These are phyloP conservation scores for Stictonetta naevosa DNA, from an alignment of 2,113 vertebrate genomes.

Conservation along the genomic window DNA sequence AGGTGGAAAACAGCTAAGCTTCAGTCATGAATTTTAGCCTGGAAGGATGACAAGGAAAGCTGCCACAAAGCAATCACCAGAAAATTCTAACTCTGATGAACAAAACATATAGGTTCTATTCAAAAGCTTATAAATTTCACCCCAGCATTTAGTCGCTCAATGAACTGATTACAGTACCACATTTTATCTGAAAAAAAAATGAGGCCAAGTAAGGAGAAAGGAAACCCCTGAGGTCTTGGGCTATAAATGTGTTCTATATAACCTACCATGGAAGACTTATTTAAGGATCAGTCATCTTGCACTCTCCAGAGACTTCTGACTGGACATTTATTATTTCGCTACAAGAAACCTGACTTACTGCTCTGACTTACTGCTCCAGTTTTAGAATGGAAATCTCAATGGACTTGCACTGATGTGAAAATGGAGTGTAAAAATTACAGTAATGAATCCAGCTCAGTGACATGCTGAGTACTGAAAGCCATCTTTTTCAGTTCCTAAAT, in stretches of 20 bases:
- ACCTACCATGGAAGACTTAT: constrained; percentile 21
- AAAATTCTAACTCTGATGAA: background rate
- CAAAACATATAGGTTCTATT: background rate
- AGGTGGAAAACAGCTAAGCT: background rate
- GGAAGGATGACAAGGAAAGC: background rate
- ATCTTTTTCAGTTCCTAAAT: background rate
- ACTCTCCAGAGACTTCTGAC: background rate
- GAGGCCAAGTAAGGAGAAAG: constrained; percentile 10
- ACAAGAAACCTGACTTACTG: constrained; percentile 5
- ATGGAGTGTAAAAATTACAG: background rate
- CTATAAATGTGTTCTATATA: constrained; percentile 16
- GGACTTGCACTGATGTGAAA: background rate
- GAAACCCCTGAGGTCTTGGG: background rate
- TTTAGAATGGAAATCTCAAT: constrained; percentile 29
- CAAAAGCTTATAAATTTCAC: constrained; percentile 6
- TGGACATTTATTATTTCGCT: constrained; percentile 43
- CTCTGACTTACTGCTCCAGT: background rate
- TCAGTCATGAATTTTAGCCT: background rate
- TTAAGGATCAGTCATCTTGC: constrained; percentile 22
- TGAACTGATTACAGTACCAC: constrained; percentile 8
- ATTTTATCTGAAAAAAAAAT: background rate
- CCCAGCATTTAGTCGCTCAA: background rate
- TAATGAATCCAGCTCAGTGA: constrained; percentile 18
- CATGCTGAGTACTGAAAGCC: background rate
- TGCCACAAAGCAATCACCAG: background rate